These are phyloP conservation scores for Lucilia sericata DNA, from an alignment of 1,140 invertebrate genomes.

Conservation along the genomic window DNA sequence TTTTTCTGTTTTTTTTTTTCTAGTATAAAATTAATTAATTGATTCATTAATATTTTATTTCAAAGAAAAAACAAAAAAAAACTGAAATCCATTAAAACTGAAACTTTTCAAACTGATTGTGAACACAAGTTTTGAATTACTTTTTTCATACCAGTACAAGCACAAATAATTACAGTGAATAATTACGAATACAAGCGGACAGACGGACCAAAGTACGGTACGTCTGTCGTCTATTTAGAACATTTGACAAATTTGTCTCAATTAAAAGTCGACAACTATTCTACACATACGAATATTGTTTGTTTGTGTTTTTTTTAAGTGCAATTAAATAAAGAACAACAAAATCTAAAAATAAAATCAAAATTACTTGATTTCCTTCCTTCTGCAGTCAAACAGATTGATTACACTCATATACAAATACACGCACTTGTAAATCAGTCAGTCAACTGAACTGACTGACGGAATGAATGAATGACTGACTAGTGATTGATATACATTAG, in stretches of 20 bases:
- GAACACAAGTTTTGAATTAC: no score
- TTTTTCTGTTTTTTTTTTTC: no score
- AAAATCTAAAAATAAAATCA: background rate
- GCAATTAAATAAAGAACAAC: background rate
- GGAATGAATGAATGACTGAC: conserved; percentile 25
- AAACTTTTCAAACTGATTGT: no score
- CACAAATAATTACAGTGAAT: no score
- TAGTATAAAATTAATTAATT: no score
- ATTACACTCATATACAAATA: background rate
- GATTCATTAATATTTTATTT: no score
- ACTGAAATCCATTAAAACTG: no score
- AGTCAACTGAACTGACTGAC: background rate
- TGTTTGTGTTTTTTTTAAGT: background rate
- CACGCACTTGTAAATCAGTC: background rate
- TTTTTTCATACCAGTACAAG: no score
- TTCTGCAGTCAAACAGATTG: background rate
- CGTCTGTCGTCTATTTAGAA: background rate
- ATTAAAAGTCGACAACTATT: background rate
- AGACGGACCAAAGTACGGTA: no score
- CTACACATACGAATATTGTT: background rate
- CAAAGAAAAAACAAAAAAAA: no score
- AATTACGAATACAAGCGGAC: no score
- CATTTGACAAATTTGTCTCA: conserved; percentile 36
- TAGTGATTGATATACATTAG: background rate
- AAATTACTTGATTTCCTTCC: conserved; percentile 13